Evolutionary conservation across 2,113 vertebrate species (phyloP).

Genomic region (Coptodon rendalli): DNA sequence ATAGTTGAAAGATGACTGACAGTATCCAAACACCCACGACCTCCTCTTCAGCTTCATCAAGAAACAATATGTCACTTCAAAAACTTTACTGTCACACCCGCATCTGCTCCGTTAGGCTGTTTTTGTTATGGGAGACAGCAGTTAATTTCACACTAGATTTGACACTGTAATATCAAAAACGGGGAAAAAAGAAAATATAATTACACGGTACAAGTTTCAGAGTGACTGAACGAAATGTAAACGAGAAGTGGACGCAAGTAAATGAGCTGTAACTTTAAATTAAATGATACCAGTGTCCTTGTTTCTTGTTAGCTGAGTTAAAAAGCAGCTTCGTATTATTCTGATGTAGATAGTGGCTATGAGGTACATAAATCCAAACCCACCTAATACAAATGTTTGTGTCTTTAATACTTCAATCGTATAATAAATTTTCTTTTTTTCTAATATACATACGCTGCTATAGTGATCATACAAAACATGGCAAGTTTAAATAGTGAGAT

Average conservation of each 20-base stretch:
- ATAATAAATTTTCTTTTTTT: neutral
- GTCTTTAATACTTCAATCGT: neutral
- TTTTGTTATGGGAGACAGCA: conserved; percentile 1
- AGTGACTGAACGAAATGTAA: neutral
- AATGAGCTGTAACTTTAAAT: conserved; percentile 21
- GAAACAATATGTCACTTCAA: neutral
- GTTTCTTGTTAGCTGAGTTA: neutral
- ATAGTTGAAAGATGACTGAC: neutral
- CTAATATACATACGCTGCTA: neutral
- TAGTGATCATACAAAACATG: neutral
- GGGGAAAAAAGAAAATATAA: neutral
- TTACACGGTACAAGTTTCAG: neutral
- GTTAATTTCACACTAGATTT: conserved; percentile 27
- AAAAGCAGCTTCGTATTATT: neutral
- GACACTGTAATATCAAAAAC: neutral
- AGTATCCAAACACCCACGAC: neutral
- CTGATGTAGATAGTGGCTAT: neutral
- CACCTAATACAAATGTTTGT: neutral
- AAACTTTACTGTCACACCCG: neutral
- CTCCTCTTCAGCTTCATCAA: neutral
- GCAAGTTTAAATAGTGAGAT: neutral
- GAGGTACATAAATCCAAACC: neutral
- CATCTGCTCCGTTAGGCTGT: neutral
- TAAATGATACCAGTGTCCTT: neutral
- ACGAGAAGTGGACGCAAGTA: neutral